These are phyloP conservation scores for Amiota communis DNA, from an alignment of 2,888 invertebrate genomes.

Conservation along the genomic window DNA sequence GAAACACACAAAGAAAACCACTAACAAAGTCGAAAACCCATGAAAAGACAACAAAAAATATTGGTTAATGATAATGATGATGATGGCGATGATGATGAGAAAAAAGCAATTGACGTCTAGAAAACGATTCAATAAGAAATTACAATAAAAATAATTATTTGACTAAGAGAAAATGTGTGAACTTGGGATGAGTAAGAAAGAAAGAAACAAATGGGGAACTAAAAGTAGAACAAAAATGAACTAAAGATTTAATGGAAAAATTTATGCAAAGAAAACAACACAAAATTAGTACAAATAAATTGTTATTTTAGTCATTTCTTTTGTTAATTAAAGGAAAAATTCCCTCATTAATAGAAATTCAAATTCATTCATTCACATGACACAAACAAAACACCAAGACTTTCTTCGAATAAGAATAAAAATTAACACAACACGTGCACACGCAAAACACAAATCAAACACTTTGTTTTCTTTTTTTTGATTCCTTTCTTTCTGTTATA, in stretches of 20 bases:
- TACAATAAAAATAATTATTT: too few species aligned
- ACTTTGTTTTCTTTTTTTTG: not conserved
- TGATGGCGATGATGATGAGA: not conserved
- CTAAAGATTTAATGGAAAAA: conserved; percentile 16
- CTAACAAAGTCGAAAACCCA: conserved; percentile 4
- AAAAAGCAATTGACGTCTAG: too few species aligned
- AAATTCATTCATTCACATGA: not conserved
- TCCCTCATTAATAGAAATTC: too few species aligned
- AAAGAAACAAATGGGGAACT: too few species aligned
- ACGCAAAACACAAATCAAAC: conserved; percentile 17
- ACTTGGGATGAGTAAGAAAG: conserved; percentile 6
- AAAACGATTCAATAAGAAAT: too few species aligned
- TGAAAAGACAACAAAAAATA: conserved; percentile 16
- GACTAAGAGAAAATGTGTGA: too few species aligned
- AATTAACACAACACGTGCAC: not conserved
- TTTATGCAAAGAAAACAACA: conserved; percentile 37
- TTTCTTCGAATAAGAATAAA: too few species aligned
- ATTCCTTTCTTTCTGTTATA: too few species aligned
- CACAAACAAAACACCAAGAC: not conserved
- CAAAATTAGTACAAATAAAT: conserved; percentile 50
- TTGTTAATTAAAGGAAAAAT: conserved; percentile 34
- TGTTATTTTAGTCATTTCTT: too few species aligned
- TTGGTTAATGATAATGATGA: not conserved
- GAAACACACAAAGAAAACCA: conserved; percentile 9
- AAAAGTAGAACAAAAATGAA: conserved; percentile 10